These are phyloP conservation scores for Panzeria rudis DNA, from an alignment of 2,888 invertebrate species.

Conservation along the genomic window DNA sequence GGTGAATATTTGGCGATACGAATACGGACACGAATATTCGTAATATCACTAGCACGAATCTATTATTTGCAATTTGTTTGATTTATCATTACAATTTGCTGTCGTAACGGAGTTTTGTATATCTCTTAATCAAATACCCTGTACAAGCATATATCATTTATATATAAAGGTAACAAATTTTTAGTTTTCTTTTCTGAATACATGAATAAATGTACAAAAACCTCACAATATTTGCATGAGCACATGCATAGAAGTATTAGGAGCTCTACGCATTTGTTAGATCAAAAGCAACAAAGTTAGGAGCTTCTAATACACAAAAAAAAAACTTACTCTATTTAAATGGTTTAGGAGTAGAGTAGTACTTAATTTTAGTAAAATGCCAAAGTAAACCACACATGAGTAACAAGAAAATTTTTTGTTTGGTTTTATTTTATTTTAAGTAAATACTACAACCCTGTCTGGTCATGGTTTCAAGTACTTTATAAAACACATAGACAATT, in stretches of 20 bases:
- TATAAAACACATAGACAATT: constrained; percentile 46
- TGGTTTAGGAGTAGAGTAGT: constrained; percentile 54
- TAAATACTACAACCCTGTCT: constrained; percentile 65
- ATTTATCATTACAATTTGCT: no score
- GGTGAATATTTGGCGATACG: no score
- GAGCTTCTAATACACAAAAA: constrained; percentile 11
- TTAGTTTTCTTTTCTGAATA: constrained; percentile 43
- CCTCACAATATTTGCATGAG: constrained; percentile 37
- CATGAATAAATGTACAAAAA: constrained; percentile 45
- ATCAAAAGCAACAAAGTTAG: constrained; percentile 25
- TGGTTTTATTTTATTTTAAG: constrained; percentile 33
- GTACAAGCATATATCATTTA: background rate
- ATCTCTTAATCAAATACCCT: background rate
- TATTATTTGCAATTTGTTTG: no score
- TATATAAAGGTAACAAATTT: constrained; percentile 8
- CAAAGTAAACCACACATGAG: constrained; percentile 67
- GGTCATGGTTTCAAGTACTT: constrained; percentile 58
- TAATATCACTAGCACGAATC: no score
- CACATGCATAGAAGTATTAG: constrained; percentile 6
- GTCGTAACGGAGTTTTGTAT: no score
- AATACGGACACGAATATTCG: no score
- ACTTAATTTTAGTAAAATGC: constrained; percentile 67
- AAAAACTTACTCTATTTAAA: constrained; percentile 55
- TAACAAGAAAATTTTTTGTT: constrained; percentile 25
- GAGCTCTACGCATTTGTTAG: constrained; percentile 27